Base-by-base conservation (phyloP, 2,888 invertebrate species). In the Fragum sueziense region DNA sequence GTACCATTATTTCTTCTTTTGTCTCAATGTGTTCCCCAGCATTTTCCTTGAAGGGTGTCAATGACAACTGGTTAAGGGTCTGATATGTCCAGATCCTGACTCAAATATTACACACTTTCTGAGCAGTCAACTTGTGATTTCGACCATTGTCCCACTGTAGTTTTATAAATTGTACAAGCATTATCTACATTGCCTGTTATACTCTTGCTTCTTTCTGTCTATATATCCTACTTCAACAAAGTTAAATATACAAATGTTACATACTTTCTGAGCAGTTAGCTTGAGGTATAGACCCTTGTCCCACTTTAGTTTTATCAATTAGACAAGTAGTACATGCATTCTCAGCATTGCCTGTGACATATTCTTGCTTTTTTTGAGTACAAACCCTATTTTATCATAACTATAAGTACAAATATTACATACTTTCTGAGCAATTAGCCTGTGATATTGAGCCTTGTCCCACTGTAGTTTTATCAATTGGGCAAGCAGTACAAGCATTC, bases 251-350 rank as follows among this genome's bases (percentile, higher is more conserved):
- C n/a, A n/a, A n/a, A n/a, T n/a, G n/a, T n/a, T 27, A 65, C 57
- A 34, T 57, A 70, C 70, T 34, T 33, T 70, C 34, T 34, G 52
- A 31, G 41, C 85, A 86, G 37, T 84, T 76, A 7, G 52, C 17
- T 20, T 0, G 20, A 34, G 70, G 29, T 25, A 51, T 78, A 22
- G 80, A 67, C 7, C 82, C 85, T 34, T 25, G 54, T 14, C 59
- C 68, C 1, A 74, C 31, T 14, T 84, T 82, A 2, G 80, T 84
- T 20, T 65, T 67, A n/a, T 74, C 76, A n/a, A n/a, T 34, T 20
- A 79, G 78, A 78, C 87, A 88, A 0, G 69, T 51, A 11, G 27
- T 68, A 70, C 87, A 88, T 0, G 20, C 22, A 27, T 70, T 25
- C 2, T 1, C 57, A 11, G 67, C 68, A 27, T 83, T 79, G 25